Base-by-base conservation (phyloP, 2,113 vertebrate species). In the Triplophysa rosa region DNA sequence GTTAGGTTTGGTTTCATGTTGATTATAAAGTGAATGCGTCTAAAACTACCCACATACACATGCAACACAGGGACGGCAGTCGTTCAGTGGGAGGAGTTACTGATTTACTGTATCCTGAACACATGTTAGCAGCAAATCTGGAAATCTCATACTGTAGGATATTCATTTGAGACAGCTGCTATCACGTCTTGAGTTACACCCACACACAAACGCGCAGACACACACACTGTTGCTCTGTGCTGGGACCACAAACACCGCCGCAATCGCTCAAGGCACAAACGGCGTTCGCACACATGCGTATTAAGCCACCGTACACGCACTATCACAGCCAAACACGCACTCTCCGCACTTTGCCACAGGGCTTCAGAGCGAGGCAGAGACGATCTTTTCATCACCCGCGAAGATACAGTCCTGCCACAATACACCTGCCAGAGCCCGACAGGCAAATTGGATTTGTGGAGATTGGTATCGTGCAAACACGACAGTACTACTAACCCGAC, bases 401-500 rank as follows among this genome's bases (percentile, higher is more conserved):
- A 68, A 78, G 83, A 83, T 82, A 72, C 82, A 72, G 68, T 42
- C 45, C 24, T 29, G 63, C 59, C 80, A 83, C 74, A 76, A 80
- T 78, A 77, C 73, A 66, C 78, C 74, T 85, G 74, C 78, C 68
- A 67, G 67, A 58, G 26, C 72, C 77, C 70, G 61, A 80, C 80
- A 82, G 78, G 80, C 80, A 84, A 80, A 85, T 82, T 81, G 82
- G 77, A 82, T 84, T 85, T 68, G 72, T 62, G 77, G 68, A 82
- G 86, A 82, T 83, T 79, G 73, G 71, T 77, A 85, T 82, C 80
- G 33, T 82, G 70, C 56, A 37, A 74, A 72, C 80, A 83, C 67
- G 79, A 85, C 77, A 80, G 79, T 72, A 67, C 83, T 54, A 69
- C 80, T 80, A 80, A 80, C 64, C 80, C 66, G 64, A 78, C 86